Base-by-base conservation (phyloP, 1,140 invertebrate species). In the Mactra quadrangularis region DNA sequence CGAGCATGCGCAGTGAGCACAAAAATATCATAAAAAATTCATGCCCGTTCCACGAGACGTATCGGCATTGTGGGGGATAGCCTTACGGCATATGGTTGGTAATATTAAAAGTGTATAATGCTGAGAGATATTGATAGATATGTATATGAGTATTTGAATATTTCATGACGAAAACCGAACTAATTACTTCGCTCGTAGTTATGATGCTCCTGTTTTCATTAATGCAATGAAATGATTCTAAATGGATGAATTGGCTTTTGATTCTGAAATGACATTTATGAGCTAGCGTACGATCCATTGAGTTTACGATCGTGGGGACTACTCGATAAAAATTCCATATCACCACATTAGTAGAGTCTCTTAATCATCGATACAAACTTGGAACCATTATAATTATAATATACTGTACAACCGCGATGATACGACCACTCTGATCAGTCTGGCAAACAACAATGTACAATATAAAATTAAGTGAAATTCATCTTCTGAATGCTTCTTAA, bases 41-140 rank as follows among this genome's bases (percentile, higher is more conserved):
- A 75, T 75, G 38, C 53, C 19, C 53, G 4, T 41, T 60, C 41
- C 53, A 31, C 9, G 35, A 35, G 72, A 47, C 72, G 41, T 45
- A 60, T 55, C 38, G 53, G 29, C 55, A 57, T 60, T 75, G 52
- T 35, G 57, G 45, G 35, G 60, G 38, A 2, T 60, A 29, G 57
- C 41, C 57, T 59, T 57, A 55, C 72, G 53, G 72, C 72, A 75
- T 75, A 75, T 75, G 72, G 72, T 57, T 35, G 35, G 72, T 31
- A 27, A 60, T 75, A 75, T 75, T 75, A 75, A 75, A 75, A 60
- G 72, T 55, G 53, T 75, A 75, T 75, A 75, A 75, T 75, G 72
- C 15, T 7, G 7, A 19, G 29, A 47, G 38, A 60, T 75, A 60
- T 75, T 75, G 72, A 75, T 75, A 75, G 53, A 75, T 75, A 38